Percentiles rank a stretch among this genome's conserved stretches.
These are phyloP conservation scores for Pantherophis vulpinus DNA, from an alignment of 2,797 vertebrate genomes.

Conservation along the genomic window DNA sequence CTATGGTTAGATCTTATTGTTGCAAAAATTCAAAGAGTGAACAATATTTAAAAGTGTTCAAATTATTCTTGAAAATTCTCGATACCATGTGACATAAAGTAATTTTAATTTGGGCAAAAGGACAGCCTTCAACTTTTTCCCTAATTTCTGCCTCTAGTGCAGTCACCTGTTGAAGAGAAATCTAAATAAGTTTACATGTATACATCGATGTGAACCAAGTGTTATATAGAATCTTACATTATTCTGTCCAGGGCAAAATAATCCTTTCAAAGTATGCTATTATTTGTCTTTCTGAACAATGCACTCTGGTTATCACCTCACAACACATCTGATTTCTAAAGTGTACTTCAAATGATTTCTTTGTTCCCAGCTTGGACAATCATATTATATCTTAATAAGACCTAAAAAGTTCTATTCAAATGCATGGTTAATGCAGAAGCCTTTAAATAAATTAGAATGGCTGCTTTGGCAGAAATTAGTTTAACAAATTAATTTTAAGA, in stretches of 20 bases:
- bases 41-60: conserved; percentile 31
- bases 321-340: background rate
- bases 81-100: background rate
- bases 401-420: background rate
- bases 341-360: background rate
- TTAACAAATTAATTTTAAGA: background rate
- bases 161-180: background rate
- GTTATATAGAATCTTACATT: background rate
- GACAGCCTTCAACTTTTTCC: background rate
- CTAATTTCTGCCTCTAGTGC: background rate
- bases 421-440: background rate
- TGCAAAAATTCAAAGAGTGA: conserved; percentile 14
- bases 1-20: conserved; percentile 40
- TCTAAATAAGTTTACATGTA: background rate
- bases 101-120: background rate
- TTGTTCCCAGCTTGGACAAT: background rate
- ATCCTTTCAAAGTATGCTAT: background rate
- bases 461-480: background rate
- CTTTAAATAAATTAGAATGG: background rate
- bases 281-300: background rate
- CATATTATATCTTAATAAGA: background rate
- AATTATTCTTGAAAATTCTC: conserved; percentile 12
- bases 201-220: no score
- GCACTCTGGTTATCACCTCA: background rate
- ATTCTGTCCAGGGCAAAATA: background rate